Base-by-base conservation (phyloP, 2,797 vertebrate species). In the Sebastes cheni region DNA sequence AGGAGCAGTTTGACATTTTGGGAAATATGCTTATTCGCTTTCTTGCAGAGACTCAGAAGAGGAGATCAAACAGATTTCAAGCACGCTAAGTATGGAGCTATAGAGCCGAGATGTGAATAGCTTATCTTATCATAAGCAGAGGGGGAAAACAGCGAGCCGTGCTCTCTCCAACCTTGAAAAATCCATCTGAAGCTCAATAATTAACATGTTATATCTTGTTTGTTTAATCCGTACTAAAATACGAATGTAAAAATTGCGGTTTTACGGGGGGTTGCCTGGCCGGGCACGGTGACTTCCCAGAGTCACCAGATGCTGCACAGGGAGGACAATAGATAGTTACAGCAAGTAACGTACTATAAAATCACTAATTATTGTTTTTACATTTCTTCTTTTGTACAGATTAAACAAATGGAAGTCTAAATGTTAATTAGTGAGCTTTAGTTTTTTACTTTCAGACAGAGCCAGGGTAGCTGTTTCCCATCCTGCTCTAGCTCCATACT, bases 61-160 rank as follows among this genome's bases (percentile, higher is more conserved):
- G 23, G n/a, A 71, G 61, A 75, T 80, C 52, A 79, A 85, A 83
- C n/a, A 29, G 30, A 71, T 71, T 78, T 79, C 32, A 64, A 34
- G 70, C 8, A 50, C 13, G 10, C 22, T n/a, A 36, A 64, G 58
- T 39, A n/a, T 59, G 25, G 30, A 72, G 60, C 71, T 27, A 12
- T 14, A 69, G 16, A 72, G 29, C 3, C 13, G 64, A 42, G 27
- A 61, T 75, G 73, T 30, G 72, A 68, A 69, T 61, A 77, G 10
- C 32, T 64, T 50, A 29, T 46, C 46, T 61, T 69, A 74, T 66
- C 61, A 30, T n/a, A 46, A 61, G 27, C 62, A 61, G 29, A 3
- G 16, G 50, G 50, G 50, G n/a, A 64, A 77, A 70, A 58, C 25
- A 1, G 12, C 54, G 1, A 52, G 23, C 18, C 18, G 5, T 55